A percentile compares a stretch with the other conserved stretches of the same genome.
Evolutionary conservation across 1,140 invertebrate species (phyloP).

Genomic region (Drosophila cardini): DNA sequence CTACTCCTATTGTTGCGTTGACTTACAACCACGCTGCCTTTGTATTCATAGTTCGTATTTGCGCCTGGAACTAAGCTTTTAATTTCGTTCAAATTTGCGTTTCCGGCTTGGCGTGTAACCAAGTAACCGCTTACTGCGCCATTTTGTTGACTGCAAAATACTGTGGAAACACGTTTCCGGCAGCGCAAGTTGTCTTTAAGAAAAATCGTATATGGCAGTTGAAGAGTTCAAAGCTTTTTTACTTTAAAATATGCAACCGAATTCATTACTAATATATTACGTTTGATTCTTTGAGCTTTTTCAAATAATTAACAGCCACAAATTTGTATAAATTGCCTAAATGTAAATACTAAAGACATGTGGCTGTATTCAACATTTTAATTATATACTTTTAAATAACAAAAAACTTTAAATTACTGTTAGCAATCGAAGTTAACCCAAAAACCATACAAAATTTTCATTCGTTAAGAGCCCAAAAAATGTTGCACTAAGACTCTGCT

Average conservation of each 20-base stretch:
- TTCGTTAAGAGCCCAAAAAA: slow-evolving; percentile 28
- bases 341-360: too few species aligned
- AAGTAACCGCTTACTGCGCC: slow-evolving; percentile 34
- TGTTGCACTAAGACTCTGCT: slow-evolving; percentile 49
- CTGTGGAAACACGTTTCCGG: slow-evolving; percentile 11
- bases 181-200: slow-evolving; percentile 7
- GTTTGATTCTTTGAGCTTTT: too few species aligned
- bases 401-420: slow-evolving; percentile 23
- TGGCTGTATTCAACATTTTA: slow-evolving; percentile 4
- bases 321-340: too few species aligned
- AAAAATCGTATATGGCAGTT: slow-evolving; percentile 15
- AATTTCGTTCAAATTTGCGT: slow-evolving; percentile 53
- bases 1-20: background rate
- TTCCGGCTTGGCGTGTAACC: slow-evolving; percentile 43
- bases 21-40: slow-evolving; percentile 7
- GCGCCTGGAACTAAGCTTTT: slow-evolving; percentile 31
- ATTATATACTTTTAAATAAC: slow-evolving; percentile 14
- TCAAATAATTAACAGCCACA: slow-evolving; percentile 21
- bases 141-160: slow-evolving; percentile 21
- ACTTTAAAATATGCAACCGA: too few species aligned
- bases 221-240: background rate
- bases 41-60: slow-evolving; percentile 29
- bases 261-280: too few species aligned
- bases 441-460: slow-evolving; percentile 6
- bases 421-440: background rate